These are phyloP conservation scores for Drosophila kurseongensis DNA, from an alignment of 1,140 invertebrate species.

Conservation along the genomic window DNA sequence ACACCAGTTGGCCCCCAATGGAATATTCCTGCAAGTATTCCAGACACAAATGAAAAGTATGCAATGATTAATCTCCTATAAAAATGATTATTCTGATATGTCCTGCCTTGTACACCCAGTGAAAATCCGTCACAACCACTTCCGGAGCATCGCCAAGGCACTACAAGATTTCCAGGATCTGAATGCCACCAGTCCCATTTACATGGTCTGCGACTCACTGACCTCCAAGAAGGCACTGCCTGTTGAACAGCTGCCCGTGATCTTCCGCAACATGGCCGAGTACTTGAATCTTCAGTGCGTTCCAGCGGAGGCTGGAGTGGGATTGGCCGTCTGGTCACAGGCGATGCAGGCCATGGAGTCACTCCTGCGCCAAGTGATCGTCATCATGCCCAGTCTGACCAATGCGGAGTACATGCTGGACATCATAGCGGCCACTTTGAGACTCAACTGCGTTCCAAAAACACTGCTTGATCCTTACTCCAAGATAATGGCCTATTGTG, in stretches of 20 bases:
- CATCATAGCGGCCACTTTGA: slow-evolving; percentile 94
- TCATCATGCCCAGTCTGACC: slow-evolving; percentile 90
- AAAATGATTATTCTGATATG: neutral
- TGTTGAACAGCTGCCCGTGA: slow-evolving; percentile 89
- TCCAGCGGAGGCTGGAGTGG: slow-evolving; percentile 92
- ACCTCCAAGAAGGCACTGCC: slow-evolving; percentile 95
- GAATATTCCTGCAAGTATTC: slow-evolving; percentile 98
- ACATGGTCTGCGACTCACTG: slow-evolving; percentile 95
- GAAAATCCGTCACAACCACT: slow-evolving; percentile 87
- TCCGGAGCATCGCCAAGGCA: slow-evolving; percentile 96
- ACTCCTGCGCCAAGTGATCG: slow-evolving; percentile 92
- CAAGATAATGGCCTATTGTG: slow-evolving; percentile 95
- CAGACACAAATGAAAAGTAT: slow-evolving; percentile 93
- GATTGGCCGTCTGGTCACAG: slow-evolving; percentile 90
- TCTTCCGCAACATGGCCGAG: slow-evolving; percentile 95
- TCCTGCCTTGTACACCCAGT: slow-evolving; percentile 38
- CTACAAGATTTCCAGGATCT: slow-evolving; percentile 98
- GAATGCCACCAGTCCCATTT: slow-evolving; percentile 96
- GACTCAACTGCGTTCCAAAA: slow-evolving; percentile 90
- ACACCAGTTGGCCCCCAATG: slow-evolving; percentile 98
- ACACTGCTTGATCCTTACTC: slow-evolving; percentile 96
- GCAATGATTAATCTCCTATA: neutral
- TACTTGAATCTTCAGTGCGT: slow-evolving; percentile 94
- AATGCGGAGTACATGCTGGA: slow-evolving; percentile 92
- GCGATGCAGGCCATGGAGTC: slow-evolving; percentile 94